phyloP scores from a whole-genome alignment of 2,797 vertebrate genomes.

The Trematomus bernacchii region DNA sequence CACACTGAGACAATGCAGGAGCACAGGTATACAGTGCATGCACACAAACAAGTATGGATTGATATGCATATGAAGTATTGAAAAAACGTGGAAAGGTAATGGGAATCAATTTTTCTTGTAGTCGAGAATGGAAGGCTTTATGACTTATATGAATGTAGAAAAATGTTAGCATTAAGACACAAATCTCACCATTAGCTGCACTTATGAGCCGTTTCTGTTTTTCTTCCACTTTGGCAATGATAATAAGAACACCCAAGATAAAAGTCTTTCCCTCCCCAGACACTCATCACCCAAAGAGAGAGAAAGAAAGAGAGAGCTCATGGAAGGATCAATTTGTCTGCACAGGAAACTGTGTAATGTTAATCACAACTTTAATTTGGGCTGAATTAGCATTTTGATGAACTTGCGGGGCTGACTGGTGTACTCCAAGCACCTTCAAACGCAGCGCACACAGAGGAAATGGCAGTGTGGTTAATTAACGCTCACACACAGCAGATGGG shows the following conservation, averaged over 20 bases:
- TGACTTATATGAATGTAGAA: constrained; percentile 29
- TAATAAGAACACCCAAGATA: constrained; percentile 58
- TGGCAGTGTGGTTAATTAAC: constrained; percentile 98
- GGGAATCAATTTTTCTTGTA: constrained; percentile 16
- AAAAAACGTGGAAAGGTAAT: not conserved
- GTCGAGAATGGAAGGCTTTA: not conserved
- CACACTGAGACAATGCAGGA: constrained; percentile 32
- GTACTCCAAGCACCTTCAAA: constrained; percentile 94
- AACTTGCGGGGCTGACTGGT: constrained; percentile 94
- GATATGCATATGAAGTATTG: constrained; percentile 32
- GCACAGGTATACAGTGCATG: constrained; percentile 32
- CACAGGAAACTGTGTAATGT: constrained; percentile 98
- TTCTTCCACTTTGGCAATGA: constrained; percentile 58
- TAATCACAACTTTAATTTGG: constrained; percentile 99
- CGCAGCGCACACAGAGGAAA: constrained; percentile 93
- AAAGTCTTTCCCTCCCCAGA: constrained; percentile 60
- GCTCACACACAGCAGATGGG: constrained; percentile 96
- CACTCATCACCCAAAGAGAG: constrained; percentile 63
- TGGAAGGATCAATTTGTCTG: constrained; percentile 94
- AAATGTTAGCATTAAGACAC: constrained; percentile 42
- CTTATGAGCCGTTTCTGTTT: constrained; percentile 52
- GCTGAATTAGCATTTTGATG: constrained; percentile 99
- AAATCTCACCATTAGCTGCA: constrained; percentile 29
- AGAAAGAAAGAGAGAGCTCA: constrained; percentile 72
- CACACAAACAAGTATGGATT: constrained; percentile 47